These are phyloP conservation scores for Drosophila truncata DNA, from an alignment of 1,140 invertebrate species.

Conservation along the genomic window DNA sequence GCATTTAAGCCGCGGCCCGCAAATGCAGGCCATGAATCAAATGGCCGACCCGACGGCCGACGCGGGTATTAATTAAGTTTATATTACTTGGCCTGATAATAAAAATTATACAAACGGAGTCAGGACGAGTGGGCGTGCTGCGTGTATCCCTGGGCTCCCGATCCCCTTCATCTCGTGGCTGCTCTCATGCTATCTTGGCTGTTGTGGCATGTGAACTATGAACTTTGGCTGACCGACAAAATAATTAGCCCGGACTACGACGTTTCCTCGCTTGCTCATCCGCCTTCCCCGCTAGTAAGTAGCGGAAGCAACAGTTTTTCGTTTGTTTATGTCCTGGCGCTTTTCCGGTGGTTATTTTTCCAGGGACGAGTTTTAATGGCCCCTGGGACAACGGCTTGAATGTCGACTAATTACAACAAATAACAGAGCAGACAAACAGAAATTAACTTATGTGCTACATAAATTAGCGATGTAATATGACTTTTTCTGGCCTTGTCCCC, in stretches of 20 bases:
- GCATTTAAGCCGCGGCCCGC: conserved; percentile 58
- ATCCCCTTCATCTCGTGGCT: not conserved
- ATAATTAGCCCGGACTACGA: conserved; percentile 72
- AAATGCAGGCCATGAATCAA: conserved; percentile 77
- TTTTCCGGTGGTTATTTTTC: conserved; percentile 44
- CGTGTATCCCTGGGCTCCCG: not conserved
- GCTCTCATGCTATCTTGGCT: conserved; percentile 3
- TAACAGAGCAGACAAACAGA: conserved; percentile 68
- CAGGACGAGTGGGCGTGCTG: conserved; percentile 20
- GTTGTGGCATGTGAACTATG: conserved; percentile 73
- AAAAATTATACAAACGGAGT: conserved; percentile 66
- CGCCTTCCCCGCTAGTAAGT: conserved; percentile 1
- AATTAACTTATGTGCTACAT: conserved; percentile 83
- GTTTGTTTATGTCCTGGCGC: conserved; percentile 68
- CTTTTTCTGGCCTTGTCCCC: conserved; percentile 37
- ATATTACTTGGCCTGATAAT: conserved; percentile 74
- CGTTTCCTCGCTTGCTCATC: not conserved
- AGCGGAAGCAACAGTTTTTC: conserved; percentile 78
- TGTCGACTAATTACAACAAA: conserved; percentile 79
- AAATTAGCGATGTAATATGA: conserved; percentile 74
- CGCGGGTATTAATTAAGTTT: conserved; percentile 75
- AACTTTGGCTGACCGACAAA: conserved; percentile 79
- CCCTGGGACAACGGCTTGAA: conserved; percentile 68
- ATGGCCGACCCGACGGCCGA: conserved; percentile 32
- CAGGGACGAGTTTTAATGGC: conserved; percentile 70